Conservation (phyloP, 2,113 vertebrate species). For the Cettia cetti region DNA sequence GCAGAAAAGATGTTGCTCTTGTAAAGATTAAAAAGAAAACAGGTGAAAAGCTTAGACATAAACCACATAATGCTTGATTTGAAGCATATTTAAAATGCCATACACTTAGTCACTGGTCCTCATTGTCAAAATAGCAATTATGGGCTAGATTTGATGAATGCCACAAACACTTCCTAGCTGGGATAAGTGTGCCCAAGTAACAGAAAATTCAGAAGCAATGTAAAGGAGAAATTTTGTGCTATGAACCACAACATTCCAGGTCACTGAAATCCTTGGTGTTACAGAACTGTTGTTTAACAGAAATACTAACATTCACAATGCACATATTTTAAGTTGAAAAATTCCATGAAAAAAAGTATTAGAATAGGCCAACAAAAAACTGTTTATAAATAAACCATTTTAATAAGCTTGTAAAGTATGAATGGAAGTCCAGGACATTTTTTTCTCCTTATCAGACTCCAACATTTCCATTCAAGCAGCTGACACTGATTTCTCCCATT, state of each 20-base stretch:
- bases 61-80: neutral
- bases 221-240: neutral
- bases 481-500: conserved; percentile 70
- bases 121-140: neutral
- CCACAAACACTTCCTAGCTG: neutral
- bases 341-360: neutral
- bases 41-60: neutral
- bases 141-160: neutral
- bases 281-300: neutral
- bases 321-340: neutral
- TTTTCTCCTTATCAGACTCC: conserved; percentile 66
- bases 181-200: neutral
- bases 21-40: neutral
- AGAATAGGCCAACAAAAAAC: neutral
- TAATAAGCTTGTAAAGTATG: neutral
- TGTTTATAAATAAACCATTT: conserved; percentile 33
- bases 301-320: neutral
- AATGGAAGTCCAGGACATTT: conserved; percentile 43
- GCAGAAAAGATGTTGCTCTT: neutral
- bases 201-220: neutral
- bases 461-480: conserved; percentile 65
- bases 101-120: neutral
- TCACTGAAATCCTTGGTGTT: neutral
- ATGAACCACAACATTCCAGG: neutral
- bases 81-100: neutral